Base-by-base conservation (phyloP, 2,113 vertebrate species). In the Enhydra lutris region DNA sequence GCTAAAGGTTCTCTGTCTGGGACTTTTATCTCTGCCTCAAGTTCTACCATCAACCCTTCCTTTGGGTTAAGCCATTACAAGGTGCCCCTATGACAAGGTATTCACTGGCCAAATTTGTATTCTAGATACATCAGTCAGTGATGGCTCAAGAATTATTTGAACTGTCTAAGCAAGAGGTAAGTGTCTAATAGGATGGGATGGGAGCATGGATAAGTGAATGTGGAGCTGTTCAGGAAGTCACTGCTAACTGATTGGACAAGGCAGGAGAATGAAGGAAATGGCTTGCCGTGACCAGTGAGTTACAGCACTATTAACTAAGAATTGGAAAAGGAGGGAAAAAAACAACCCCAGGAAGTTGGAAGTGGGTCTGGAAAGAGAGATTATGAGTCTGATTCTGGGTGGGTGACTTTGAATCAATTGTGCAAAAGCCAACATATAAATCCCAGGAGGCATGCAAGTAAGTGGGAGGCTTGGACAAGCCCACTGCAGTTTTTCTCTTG, bases 281-380 rank as follows among this genome's bases (percentile, higher is more conserved):
- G 31, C 85, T 96, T 61, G 71, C 50, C 31, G 57, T 47, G 88
- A 86, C 50, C 91, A 89, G 26, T 71, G 93, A 88, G 67, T 15
- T 47, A 39, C 50, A 39, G 67, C 20, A 45, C 88, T 91, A 34
- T 96, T 89, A 81, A 81, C 42, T 61, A 78, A 71, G 85, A 91
- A 88, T 1, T 94, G 82, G 52, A 69, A 89, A 93, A 89, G 82
- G 55, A 26, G 55, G 57, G 61, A 57, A 14, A n/a, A 4, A 52
- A 59, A 86, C 89, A 94, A 88, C 69, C 50, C 84, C 78, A 85
- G 95, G 95, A 97, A 97, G 91, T 84, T 29, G 85, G 95, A 91
- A 45, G 93, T 86, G 59, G 92, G 93, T 95, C 97, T 98, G 97
- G 76, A 97, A 96, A 81, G 39, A 87, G 91, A 97, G 97, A 98